phyloP scores from a whole-genome alignment of 2,888 invertebrate genomes.

The Ditylenchus weischeri region DNA sequence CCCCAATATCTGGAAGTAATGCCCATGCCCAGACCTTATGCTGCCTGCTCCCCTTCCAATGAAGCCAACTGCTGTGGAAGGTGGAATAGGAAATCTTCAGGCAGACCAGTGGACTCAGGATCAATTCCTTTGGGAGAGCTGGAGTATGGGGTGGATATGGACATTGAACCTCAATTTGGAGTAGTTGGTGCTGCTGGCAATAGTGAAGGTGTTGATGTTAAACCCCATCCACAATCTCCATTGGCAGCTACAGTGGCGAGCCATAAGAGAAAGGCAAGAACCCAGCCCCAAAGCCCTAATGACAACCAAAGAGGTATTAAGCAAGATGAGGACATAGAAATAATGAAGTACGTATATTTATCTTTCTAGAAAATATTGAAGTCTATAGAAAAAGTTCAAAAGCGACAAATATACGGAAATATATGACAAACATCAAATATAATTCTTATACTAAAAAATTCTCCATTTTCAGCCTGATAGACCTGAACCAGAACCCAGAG shows the following conservation, averaged over 20 bases:
- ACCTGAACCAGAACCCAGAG: constrained; percentile 4
- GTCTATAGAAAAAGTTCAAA: background rate
- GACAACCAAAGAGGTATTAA: background rate
- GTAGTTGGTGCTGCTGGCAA: no score
- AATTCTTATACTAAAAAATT: background rate
- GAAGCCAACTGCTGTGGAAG: no score
- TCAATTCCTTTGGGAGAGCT: background rate
- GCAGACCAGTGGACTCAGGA: background rate
- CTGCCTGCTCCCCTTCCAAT: no score
- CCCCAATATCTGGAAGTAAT: background rate
- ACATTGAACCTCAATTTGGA: background rate
- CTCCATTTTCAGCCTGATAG: background rate
- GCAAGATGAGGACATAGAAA: background rate
- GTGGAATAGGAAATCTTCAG: no score
- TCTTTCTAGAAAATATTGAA: no score
- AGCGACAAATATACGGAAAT: no score
- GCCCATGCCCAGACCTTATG: no score
- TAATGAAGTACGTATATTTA: background rate
- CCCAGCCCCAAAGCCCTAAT: constrained; percentile 1
- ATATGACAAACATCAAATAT: background rate
- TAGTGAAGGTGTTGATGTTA: no score
- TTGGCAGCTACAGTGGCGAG: background rate
- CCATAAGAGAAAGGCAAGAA: background rate
- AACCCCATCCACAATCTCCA: background rate
- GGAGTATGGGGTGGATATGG: constrained; percentile 6